Evolutionary conservation across 2,797 vertebrate species (phyloP).

Genomic region (Lagothrix lagotricha): DNA sequence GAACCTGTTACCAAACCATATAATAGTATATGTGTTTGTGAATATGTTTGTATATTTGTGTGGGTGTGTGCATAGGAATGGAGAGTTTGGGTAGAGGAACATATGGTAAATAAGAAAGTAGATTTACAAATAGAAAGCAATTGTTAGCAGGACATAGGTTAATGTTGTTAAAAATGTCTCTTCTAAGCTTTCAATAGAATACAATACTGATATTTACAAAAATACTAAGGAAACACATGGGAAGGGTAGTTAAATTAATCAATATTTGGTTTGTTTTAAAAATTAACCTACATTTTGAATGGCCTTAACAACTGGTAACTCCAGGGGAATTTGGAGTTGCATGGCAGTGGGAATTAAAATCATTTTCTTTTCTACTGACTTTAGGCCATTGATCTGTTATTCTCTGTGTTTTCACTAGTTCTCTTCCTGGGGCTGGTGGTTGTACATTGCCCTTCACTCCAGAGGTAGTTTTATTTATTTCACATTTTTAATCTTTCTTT

Average conservation of each 20-base stretch:
- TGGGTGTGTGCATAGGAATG: neutral
- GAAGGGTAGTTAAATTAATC: neutral
- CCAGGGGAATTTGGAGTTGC: neutral
- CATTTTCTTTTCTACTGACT: neutral
- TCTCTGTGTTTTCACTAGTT: neutral
- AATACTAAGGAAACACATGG: neutral
- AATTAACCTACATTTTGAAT: neutral
- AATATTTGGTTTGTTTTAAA: neutral
- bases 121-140: neutral
- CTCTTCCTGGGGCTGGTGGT: neutral
- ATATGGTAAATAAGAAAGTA: neutral
- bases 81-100: neutral
- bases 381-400: neutral
- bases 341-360: neutral
- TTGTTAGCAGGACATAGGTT: neutral
- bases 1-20: neutral
- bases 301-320: neutral
- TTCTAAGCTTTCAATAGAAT: neutral
- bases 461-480: constrained; percentile 63
- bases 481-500: constrained; percentile 49
- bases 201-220: neutral
- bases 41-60: neutral
- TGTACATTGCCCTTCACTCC: neutral
- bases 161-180: neutral
- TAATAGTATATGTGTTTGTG: neutral